Percentiles rank a stretch among this genome's conserved stretches.
phyloP scores from a whole-genome alignment of 2,797 vertebrate species.

The Darevskia nairensis region DNA sequence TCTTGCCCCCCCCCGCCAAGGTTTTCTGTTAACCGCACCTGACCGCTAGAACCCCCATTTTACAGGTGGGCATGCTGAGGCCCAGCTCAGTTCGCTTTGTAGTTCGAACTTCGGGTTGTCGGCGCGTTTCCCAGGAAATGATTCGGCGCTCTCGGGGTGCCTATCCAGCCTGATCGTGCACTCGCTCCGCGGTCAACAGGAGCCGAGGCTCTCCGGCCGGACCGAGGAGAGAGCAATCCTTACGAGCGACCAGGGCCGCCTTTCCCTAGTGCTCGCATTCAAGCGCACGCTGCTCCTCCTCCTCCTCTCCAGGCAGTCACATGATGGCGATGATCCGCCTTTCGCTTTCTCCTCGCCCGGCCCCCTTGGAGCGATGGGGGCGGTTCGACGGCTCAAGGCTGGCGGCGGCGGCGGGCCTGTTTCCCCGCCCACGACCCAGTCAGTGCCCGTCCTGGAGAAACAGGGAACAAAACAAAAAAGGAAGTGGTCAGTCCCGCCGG shows the following conservation, averaged over 20 bases:
- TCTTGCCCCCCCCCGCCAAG: no score
- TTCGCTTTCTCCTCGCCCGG: slow-evolving; percentile 23
- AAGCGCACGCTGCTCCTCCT: background rate
- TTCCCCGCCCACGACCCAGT: background rate
- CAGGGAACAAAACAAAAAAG: slow-evolving; percentile 17
- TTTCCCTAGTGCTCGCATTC: rapidly evolving
- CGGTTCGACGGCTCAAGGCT: background rate
- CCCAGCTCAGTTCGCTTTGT: no score
- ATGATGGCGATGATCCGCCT: slow-evolving; percentile 36
- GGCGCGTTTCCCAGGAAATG: background rate
- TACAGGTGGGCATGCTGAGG: no score
- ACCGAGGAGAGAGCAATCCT: background rate
- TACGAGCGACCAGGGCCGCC: background rate
- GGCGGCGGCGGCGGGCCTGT: slow-evolving; percentile 19
- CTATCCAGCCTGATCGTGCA: no score
- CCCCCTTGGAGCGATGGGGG: slow-evolving; percentile 28
- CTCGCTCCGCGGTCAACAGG: background rate
- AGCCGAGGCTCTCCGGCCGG: background rate
- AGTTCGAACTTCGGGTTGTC: no score
- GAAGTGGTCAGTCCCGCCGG: background rate
- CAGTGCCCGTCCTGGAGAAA: background rate
- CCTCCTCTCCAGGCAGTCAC: slow-evolving; percentile 52
- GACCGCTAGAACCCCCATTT: no score
- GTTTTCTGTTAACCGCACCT: no score
- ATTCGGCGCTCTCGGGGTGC: no score